Percentiles rank a stretch among this genome's conserved stretches.
Evolutionary conservation across 64 coral and sea anemone genomes (phyloP).

Genomic region (Dendrophyllia cribrosa): DNA sequence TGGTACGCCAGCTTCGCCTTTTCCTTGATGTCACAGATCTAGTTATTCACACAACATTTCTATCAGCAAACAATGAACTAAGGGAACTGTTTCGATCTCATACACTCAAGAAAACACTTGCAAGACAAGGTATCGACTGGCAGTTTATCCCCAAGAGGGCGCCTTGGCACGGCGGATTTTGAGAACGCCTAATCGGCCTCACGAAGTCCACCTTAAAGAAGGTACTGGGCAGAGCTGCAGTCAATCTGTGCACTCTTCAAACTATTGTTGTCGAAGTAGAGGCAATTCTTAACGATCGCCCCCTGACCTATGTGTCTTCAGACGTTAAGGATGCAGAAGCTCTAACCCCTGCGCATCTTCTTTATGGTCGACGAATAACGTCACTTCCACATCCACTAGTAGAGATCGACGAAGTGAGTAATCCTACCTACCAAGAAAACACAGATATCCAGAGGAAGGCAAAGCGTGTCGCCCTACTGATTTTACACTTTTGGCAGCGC

Average conservation of each 20-base stretch:
- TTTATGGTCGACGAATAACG: slow-evolving; percentile 55
- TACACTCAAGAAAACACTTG: slow-evolving; percentile 35
- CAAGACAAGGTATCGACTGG: slow-evolving; percentile 38
- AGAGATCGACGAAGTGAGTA: slow-evolving; percentile 19
- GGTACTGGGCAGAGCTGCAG: slow-evolving; percentile 55
- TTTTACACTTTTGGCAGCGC: slow-evolving; percentile 26
- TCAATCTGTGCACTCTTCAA: slow-evolving; percentile 59
- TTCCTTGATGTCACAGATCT: slow-evolving; percentile 50
- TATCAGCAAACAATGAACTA: slow-evolving; percentile 49
- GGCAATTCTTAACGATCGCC: slow-evolving; percentile 61
- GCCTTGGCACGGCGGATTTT: slow-evolving; percentile 66
- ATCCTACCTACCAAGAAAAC: neutral
- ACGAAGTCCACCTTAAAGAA: slow-evolving; percentile 45
- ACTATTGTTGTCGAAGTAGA: slow-evolving; percentile 72
- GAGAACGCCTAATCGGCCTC: slow-evolving; percentile 61
- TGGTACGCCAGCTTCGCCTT: slow-evolving; percentile 61
- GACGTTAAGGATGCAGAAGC: slow-evolving; percentile 47
- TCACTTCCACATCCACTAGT: slow-evolving; percentile 18
- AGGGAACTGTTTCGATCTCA: slow-evolving; percentile 37
- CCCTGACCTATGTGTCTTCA: slow-evolving; percentile 50
- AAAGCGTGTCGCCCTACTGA: neutral
- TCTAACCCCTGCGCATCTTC: slow-evolving; percentile 47
- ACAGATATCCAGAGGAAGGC: neutral
- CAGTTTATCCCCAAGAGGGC: slow-evolving; percentile 64
- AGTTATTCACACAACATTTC: slow-evolving; percentile 4